A percentile compares a stretch with the other conserved stretches of the same genome.
Conservation (phyloP, 2,113 vertebrate species). For the Phalacrocorax brasilianus region DNA sequence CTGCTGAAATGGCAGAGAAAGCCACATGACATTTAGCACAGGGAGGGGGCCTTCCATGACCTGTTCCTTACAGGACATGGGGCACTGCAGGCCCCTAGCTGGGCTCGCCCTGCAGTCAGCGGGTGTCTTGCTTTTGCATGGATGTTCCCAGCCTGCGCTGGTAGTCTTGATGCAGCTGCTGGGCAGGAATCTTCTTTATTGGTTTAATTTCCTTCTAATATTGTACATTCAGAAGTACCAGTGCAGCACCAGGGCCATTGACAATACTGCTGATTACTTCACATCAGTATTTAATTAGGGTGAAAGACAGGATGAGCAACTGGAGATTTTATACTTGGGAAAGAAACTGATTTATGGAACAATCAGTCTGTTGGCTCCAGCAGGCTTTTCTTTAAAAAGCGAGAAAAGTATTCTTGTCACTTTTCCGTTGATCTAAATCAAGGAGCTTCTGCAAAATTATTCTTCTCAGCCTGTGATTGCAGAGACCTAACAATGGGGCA, state of each 20-base stretch:
- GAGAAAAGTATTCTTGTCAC: background rate
- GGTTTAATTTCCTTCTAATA: background rate
- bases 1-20: background rate
- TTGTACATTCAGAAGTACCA: background rate
- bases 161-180: background rate
- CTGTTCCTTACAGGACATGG: background rate
- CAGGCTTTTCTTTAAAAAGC: background rate
- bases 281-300: constrained; percentile 40
- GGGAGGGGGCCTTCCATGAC: background rate
- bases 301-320: background rate
- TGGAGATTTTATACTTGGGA: background rate
- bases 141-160: background rate
- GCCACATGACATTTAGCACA: background rate
- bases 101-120: background rate
- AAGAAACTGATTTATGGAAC: constrained; percentile 8
- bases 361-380: background rate
- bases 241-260: background rate
- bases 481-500: background rate
- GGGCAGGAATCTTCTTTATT: background rate
- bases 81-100: background rate
- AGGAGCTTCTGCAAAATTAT: background rate
- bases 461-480: background rate
- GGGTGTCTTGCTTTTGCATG: background rate
- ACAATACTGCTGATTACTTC: constrained; percentile 45
- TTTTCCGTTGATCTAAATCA: background rate